Base-by-base conservation (phyloP, 2,888 invertebrate genomes). In the Didymodactylos carnosus region DNA sequence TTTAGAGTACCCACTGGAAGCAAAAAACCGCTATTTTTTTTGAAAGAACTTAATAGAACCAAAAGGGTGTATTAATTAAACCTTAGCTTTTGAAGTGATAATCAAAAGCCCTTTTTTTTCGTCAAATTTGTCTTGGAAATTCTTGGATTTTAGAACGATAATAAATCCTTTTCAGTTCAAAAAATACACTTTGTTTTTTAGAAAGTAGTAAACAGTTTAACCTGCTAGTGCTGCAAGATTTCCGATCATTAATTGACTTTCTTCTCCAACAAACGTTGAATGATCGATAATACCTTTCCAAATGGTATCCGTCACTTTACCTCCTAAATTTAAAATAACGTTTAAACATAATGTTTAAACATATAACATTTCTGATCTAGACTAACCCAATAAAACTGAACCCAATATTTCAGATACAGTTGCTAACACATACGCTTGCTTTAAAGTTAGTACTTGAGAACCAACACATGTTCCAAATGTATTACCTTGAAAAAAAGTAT, bases 401-500 rank as follows among this genome's bases (percentile, higher is more conserved):
- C 98, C 98, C 29, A 92, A 89, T 76, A 94, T 90, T 86, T 98
- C 98, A 83, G 95, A 97, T 79, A 98, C 87, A 3, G 94, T 92
- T n/a, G 95, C 98, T 79, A 98, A 86, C 77, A 92, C 87, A 82
- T 97, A 98, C 39, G 98, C 98, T 83, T 92, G 91, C 76, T 89
- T 87, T 76, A 98, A 88, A 69, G 92, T 92, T 77, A 98, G 87
- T 71, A 97, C 97, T 83, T 92, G 92, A 76, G 94, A 91, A 39
- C 98, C 98, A 51, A 98, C 97, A 77, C 93, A 93, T 69, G 98
- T 98, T 35, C 97, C 98, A 84, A 98, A 98, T n/a, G 94, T n/a
- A n/a, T n/a, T n/a, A n/a, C n/a, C n/a, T n/a, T n/a, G n/a, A n/a
- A n/a, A n/a, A n/a, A n/a, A n/a, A n/a, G n/a, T n/a, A n/a, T n/a